Conservation (phyloP, 64 coral and sea anemone genomes). For the Actinia equina region DNA sequence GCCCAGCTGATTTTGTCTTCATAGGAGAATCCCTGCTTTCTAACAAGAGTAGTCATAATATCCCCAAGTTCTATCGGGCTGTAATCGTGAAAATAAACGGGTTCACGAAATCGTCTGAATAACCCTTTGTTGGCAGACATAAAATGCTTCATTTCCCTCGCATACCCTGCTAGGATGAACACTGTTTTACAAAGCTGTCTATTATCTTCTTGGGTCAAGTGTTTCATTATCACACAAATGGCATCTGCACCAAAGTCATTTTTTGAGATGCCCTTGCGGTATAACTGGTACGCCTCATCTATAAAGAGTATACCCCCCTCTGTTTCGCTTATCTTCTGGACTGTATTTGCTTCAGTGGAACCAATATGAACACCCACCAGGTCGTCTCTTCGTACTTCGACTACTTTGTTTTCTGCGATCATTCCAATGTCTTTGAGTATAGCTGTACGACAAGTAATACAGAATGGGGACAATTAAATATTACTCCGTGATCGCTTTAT, state of each 20-base stretch:
- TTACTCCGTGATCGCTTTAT: no score
- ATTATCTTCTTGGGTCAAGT: neutral
- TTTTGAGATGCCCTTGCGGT: neutral
- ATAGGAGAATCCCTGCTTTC: neutral
- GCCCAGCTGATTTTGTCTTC: neutral
- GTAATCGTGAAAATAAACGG: constrained; percentile 28
- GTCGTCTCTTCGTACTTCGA: constrained; percentile 31
- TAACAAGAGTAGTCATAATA: neutral
- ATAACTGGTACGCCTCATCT: constrained; percentile 25
- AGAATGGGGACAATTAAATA: neutral
- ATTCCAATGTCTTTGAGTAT: neutral
- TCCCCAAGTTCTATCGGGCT: constrained; percentile 12
- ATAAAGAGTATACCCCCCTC: constrained; percentile 30
- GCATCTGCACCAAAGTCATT: constrained; percentile 29
- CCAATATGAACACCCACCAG: constrained; percentile 34
- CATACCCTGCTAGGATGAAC: constrained; percentile 39
- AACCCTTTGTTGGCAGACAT: constrained; percentile 6
- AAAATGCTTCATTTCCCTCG: constrained; percentile 23
- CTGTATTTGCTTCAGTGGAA: constrained; percentile 31
- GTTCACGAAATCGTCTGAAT: neutral
- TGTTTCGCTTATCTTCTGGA: neutral
- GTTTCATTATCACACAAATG: constrained; percentile 21
- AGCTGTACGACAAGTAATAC: neutral
- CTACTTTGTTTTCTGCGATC: constrained; percentile 3
- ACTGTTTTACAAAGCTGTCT: neutral